Conservation (phyloP, 2,113 vertebrate genomes). For the Gracilinanus agilis region DNA sequence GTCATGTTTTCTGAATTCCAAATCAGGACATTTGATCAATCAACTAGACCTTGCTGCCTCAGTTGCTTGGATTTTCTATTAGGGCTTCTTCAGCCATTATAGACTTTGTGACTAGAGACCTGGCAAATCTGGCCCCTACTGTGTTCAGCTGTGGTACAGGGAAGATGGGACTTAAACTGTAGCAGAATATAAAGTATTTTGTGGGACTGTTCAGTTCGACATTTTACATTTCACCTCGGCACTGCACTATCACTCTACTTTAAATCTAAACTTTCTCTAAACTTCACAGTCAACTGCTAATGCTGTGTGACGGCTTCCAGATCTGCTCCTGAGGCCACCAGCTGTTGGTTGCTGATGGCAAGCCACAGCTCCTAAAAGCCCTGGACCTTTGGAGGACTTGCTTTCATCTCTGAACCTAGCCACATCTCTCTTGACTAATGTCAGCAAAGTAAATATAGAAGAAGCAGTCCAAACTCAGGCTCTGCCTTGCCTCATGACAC, state of each 20-base stretch:
- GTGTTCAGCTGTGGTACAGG: neutral
- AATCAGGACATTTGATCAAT: neutral
- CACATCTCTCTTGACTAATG: neutral
- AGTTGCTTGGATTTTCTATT: neutral
- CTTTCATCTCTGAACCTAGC: neutral
- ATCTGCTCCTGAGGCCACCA: neutral
- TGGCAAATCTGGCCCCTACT: neutral
- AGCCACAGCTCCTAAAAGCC: neutral
- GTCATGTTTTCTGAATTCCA: neutral
- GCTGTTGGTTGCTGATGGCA: neutral
- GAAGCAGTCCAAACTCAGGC: neutral
- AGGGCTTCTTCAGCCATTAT: neutral
- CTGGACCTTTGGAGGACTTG: neutral
- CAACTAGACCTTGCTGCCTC: neutral
- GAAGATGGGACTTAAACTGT: neutral
- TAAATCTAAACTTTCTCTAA: neutral
- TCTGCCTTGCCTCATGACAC: neutral
- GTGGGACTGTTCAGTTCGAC: neutral
- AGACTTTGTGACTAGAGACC: neutral
- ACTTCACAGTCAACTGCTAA: neutral
- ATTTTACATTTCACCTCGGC: neutral
- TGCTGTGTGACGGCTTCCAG: neutral
- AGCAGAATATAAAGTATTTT: neutral
- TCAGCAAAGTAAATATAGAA: neutral
- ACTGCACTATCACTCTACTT: neutral